Evolutionary conservation across 2,888 invertebrate genomes (phyloP).

Genomic region (Rambutsinella grinnellia): DNA sequence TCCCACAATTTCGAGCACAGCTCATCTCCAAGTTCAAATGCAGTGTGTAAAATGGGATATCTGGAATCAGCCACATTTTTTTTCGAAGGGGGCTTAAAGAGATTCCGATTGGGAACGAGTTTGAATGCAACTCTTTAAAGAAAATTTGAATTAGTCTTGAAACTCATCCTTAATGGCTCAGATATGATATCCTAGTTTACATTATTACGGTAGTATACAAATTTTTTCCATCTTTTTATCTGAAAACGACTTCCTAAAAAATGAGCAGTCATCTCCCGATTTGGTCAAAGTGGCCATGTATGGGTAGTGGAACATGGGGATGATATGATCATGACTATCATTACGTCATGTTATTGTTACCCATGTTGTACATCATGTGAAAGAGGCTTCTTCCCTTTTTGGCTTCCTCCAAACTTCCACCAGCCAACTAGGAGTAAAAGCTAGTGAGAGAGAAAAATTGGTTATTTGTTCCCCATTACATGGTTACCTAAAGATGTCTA

Average conservation of each 20-base stretch:
- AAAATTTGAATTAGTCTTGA: too few relatives aligned
- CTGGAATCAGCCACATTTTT: background rate
- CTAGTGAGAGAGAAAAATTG: constrained; percentile 3
- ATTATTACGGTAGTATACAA: too few relatives aligned
- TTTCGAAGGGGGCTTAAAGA: too few relatives aligned
- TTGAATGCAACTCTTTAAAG: too few relatives aligned
- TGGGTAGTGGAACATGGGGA: constrained; percentile 8
- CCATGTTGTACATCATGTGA: background rate
- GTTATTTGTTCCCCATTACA: background rate
- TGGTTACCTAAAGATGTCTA: background rate
- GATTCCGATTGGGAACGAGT: too few relatives aligned
- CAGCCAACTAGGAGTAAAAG: background rate
- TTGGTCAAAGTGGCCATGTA: constrained; percentile 22
- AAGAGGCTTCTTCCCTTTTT: constrained; percentile 2
- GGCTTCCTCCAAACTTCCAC: background rate
- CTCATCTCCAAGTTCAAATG: background rate
- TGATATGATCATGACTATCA: background rate
- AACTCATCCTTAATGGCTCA: too few relatives aligned
- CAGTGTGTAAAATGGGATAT: background rate
- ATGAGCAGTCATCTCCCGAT: constrained; percentile 9
- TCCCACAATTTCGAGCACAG: background rate
- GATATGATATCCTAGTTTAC: too few relatives aligned
- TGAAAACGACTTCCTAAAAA: too few relatives aligned
- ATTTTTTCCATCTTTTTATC: too few relatives aligned
- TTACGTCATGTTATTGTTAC: constrained; percentile 18